Conservation (phyloP, 2,888 invertebrate species). For the Germaria angustata region DNA sequence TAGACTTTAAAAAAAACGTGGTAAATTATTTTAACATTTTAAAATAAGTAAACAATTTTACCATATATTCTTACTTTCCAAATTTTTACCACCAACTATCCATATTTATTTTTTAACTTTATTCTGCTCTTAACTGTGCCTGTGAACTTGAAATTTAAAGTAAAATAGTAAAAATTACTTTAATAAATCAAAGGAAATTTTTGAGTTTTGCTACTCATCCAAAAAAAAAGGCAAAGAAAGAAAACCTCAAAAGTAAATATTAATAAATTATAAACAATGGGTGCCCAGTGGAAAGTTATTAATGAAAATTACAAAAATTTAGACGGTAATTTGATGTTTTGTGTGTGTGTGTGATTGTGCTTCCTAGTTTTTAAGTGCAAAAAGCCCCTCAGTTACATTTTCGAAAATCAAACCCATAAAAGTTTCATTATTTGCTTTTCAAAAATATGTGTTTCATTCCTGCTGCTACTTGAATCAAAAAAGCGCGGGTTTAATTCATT, state of each 20-base stretch:
- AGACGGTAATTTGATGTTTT: slow-evolving; percentile 72
- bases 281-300: slow-evolving; percentile 75
- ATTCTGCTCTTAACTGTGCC: slow-evolving; percentile 15
- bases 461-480: slow-evolving; percentile 19
- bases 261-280: slow-evolving; percentile 69
- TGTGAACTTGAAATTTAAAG: slow-evolving; percentile 21
- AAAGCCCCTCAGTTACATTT: slow-evolving; percentile 6
- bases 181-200: slow-evolving; percentile 15
- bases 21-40: slow-evolving; percentile 44
- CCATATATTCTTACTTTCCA: not conserved
- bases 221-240: slow-evolving; percentile 18
- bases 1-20: slow-evolving; percentile 20
- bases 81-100: slow-evolving; percentile 28
- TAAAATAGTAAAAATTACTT: not conserved
- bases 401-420: not conserved
- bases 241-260: not conserved
- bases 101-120: not conserved
- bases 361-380: slow-evolving; percentile 41
- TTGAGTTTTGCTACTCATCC: slow-evolving; percentile 44
- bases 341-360: slow-evolving; percentile 36
- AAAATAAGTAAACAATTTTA: slow-evolving; percentile 8
- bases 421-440: not conserved
- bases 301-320: slow-evolving; percentile 76
- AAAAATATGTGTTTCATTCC: slow-evolving; percentile 6
- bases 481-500: slow-evolving; percentile 1